Evolutionary conservation across 2,888 invertebrate species (phyloP), one percentile per base, ranked within the genome.

Genomic region (Arctia plantaginis): DNA sequence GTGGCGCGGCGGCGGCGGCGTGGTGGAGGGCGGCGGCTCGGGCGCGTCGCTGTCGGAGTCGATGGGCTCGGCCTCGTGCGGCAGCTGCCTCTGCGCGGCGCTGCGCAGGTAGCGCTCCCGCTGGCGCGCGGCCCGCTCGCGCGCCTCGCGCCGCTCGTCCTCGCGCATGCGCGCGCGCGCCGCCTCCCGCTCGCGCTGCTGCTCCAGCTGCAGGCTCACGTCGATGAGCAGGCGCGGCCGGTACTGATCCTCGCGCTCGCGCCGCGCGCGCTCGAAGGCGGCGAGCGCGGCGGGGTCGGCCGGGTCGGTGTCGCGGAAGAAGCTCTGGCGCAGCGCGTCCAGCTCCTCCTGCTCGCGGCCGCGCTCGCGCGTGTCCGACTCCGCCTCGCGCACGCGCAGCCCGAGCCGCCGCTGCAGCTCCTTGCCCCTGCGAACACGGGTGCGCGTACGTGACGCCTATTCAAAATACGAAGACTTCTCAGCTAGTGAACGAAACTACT

Each of bases 371-470:
- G 97, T 97, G 93, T 99, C 99, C 13, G 97, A 96, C 91, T 99
- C 99, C 10, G 99, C 98, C 94, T 99, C 99, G 82, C 98, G 97
- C 81, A 99, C 98, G 81, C 99, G 96, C 90, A 99, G 99, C 55
- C 98, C 98, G 74, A 99, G 96, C n/a, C 99, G 97, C 78, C 98
- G 97, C 91, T 98, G 98, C 82, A 99, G 95, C 91, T 99, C 99
- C 90, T 98, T 97, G 74, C 98, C 98, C 89, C 97, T 97, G 87
- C 59, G 18, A 8, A n/a, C n/a, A n/a, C 35, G 35, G 35, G 3
- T 3, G 35, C 35, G 35, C 35, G 35, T 35, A 35, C 35, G 35
- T 6, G 35, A 3, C 35, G 35, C n/a, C n/a, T n/a, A n/a, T n/a
- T n/a, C n/a, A n/a, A n/a, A n/a, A n/a, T n/a, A n/a, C n/a, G n/a